phyloP scores from a whole-genome alignment of 1,140 invertebrate species.

The Cyclina sinensis region DNA sequence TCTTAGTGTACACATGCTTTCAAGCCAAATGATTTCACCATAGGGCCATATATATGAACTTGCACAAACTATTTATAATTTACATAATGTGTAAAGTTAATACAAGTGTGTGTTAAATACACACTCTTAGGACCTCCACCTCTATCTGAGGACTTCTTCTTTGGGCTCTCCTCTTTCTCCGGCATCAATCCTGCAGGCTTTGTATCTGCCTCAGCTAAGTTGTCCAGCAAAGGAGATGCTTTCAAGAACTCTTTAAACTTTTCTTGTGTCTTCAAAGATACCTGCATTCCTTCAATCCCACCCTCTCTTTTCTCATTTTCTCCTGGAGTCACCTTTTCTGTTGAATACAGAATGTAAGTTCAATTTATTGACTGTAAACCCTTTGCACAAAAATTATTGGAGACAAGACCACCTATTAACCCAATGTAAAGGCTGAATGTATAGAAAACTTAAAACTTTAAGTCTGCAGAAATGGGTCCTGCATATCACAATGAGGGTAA shows the following conservation, averaged over 20 bases:
- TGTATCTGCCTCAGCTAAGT: neutral
- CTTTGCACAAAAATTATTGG: too few relatives aligned
- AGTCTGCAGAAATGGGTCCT: too few relatives aligned
- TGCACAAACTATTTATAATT: too few relatives aligned
- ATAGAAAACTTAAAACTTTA: too few relatives aligned
- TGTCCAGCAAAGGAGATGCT: constrained; percentile 20
- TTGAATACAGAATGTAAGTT: neutral
- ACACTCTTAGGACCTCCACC: constrained; percentile 20
- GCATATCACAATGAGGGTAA: too few relatives aligned
- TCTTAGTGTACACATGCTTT: too few relatives aligned
- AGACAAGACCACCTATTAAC: too few relatives aligned
- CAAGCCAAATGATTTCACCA: too few relatives aligned
- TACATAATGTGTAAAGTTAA: too few relatives aligned
- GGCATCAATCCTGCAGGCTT: constrained; percentile 38
- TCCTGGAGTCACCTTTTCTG: neutral
- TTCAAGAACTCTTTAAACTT: constrained; percentile 51
- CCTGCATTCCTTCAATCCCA: neutral
- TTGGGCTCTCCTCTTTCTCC: constrained; percentile 27
- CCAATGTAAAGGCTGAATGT: too few relatives aligned
- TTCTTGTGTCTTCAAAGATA: neutral
- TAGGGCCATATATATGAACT: too few relatives aligned
- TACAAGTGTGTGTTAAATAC: neutral
- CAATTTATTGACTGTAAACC: too few relatives aligned
- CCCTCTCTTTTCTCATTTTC: neutral
- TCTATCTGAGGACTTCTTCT: constrained; percentile 34